Base-by-base conservation (phyloP, 1,140 invertebrate species). In the Plectrocnemia conspersa region DNA sequence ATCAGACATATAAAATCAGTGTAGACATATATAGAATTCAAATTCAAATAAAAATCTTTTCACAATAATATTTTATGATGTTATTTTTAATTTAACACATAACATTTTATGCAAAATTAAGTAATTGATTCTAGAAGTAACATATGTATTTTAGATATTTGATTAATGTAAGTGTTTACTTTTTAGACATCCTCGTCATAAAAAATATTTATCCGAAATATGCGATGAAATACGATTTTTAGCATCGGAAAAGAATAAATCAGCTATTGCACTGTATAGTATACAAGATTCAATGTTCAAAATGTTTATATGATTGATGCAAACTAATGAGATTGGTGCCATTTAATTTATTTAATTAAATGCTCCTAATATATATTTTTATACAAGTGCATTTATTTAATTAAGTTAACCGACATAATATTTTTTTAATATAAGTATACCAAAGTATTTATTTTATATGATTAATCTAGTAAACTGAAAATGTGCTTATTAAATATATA, bases 151-250 rank as follows among this genome's bases (percentile, higher is more conserved):
- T 38, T 7, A 38, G 11, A 24, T 36, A n/a, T 35, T 50, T 38
- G 50, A 38, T 47, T 15, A 22, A 16, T 38, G 50, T 18, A 49
- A 47, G 54, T 32, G 3, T 63, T 65, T 50, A 54, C 57, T 75
- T 77, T 56, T n/a, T 62, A 83, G 81, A 59, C 76, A 79, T 66
- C 69, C 75, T 45, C 67, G 75, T 5, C 73, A 79, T 54, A 80
- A 79, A 60, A 79, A 81, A 56, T 78, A 79, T 55, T 67, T 84
- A 27, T 70, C 74, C 47, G 65, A 78, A 52, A 69, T 83, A 15
- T 80, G 78, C 62, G 80, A 84, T 61, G 69, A 78, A 65, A 77
- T 84, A 57, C 73, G 71, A 55, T 71, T 78, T 55, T 56, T 72
- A 6, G 68, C 71, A 27, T 73, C 65, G 59, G 77, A 80, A 57